These are phyloP conservation scores for Drosophila infuscata DNA, from an alignment of 2,888 invertebrate species.

Conservation along the genomic window DNA sequence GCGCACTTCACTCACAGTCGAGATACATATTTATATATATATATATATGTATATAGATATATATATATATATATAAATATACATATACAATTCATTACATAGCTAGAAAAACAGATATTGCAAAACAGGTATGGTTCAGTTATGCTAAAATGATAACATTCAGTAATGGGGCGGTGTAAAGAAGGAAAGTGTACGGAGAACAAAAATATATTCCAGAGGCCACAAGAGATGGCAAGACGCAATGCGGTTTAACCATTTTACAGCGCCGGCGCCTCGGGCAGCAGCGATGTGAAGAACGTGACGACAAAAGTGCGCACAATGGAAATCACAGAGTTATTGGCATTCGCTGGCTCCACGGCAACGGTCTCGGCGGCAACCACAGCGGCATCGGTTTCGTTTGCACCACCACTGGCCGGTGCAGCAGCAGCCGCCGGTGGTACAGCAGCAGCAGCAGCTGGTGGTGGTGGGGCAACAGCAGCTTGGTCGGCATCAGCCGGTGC, in stretches of 20 bases:
- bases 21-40: conserved; percentile 15
- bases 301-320: conserved; percentile 95
- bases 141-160: conserved; percentile 59
- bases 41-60: conserved; percentile 13
- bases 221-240: conserved; percentile 22
- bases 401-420: conserved; percentile 36
- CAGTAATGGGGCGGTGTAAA: conserved; percentile 26
- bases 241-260: conserved; percentile 50
- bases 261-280: conserved; percentile 92
- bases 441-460: conserved; percentile 23
- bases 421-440: conserved; percentile 7
- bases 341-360: conserved; percentile 82
- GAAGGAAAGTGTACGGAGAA: conserved; percentile 24
- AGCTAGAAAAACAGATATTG: conserved; percentile 65
- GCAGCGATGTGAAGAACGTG: conserved; percentile 96
- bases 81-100: conserved; percentile 46
- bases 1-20: conserved; percentile 12
- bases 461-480: conserved; percentile 42
- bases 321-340: conserved; percentile 88
- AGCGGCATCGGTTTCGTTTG: conserved; percentile 46
- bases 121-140: conserved; percentile 40
- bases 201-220: conserved; percentile 22
- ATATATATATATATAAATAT: conserved; percentile 33
- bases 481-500: conserved; percentile 20
- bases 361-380: conserved; percentile 60